phyloP scores from a whole-genome alignment of 2,888 invertebrate genomes.

The Megaustenia siamemsis region DNA sequence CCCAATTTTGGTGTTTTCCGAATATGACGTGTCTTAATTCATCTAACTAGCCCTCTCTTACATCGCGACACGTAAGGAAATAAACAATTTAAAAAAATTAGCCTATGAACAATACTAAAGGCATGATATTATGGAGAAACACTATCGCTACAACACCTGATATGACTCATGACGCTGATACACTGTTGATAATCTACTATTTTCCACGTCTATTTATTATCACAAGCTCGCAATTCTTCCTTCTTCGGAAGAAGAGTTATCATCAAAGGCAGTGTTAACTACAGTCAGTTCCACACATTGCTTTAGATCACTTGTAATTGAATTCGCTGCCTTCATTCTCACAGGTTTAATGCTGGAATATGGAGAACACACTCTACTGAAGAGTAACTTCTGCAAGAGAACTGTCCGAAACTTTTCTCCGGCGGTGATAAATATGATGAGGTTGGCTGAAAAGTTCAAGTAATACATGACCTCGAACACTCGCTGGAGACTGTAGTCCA shows the following conservation, averaged over 20 bases:
- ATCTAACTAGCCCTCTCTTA: too few relatives aligned
- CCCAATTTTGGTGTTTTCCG: too few relatives aligned
- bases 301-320: neutral
- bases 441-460: slow-evolving; percentile 55
- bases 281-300: slow-evolving; percentile 6
- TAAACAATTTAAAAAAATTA: too few relatives aligned
- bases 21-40: too few relatives aligned
- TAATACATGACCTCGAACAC: slow-evolving; percentile 55
- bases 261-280: slow-evolving; percentile 10
- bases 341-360: neutral
- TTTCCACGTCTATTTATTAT: neutral
- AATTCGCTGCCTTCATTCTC: neutral
- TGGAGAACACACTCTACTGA: neutral
- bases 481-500: slow-evolving; percentile 51
- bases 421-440: slow-evolving; percentile 52
- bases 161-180: too few relatives aligned
- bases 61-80: too few relatives aligned
- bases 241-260: neutral
- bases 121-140: too few relatives aligned
- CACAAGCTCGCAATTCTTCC: neutral
- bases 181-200: too few relatives aligned
- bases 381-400: slow-evolving; percentile 11
- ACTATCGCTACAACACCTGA: too few relatives aligned
- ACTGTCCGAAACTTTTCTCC: slow-evolving; percentile 54
- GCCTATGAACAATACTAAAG: too few relatives aligned